phyloP scores from a whole-genome alignment of 2,797 vertebrate species.

The Myotis myotis region DNA sequence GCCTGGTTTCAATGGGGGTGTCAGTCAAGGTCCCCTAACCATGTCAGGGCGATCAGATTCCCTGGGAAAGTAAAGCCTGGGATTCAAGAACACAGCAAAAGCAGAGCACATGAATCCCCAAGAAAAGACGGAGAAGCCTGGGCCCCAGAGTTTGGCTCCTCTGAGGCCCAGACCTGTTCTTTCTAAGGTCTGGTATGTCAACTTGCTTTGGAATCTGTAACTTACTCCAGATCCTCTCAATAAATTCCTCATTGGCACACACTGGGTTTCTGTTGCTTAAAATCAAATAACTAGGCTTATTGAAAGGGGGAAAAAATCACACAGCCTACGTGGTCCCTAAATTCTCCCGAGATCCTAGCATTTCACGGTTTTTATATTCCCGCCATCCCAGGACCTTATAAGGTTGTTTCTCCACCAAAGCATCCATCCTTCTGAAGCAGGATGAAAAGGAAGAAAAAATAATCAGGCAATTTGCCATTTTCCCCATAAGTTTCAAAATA shows the following conservation, averaged over 20 bases:
- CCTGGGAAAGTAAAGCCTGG: neutral
- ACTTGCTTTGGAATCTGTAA: neutral
- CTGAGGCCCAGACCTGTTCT: neutral
- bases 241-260: neutral
- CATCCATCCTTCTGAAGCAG: neutral
- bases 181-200: neutral
- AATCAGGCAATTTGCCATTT: neutral
- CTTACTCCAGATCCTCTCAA: neutral
- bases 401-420: neutral
- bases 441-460: neutral
- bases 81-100: neutral
- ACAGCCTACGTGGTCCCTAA: neutral
- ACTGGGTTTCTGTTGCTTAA: neutral
- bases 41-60: neutral
- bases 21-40: neutral
- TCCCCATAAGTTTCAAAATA: neutral
- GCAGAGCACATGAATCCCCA: neutral
- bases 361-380: neutral
- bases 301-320: neutral
- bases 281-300: neutral
- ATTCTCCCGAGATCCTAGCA: neutral
- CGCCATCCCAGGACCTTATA: neutral
- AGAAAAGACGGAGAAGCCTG: neutral
- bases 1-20: neutral
- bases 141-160: neutral